These are phyloP conservation scores for Odontamblyopus rebecca DNA, from an alignment of 2,797 vertebrate species.

Conservation along the genomic window DNA sequence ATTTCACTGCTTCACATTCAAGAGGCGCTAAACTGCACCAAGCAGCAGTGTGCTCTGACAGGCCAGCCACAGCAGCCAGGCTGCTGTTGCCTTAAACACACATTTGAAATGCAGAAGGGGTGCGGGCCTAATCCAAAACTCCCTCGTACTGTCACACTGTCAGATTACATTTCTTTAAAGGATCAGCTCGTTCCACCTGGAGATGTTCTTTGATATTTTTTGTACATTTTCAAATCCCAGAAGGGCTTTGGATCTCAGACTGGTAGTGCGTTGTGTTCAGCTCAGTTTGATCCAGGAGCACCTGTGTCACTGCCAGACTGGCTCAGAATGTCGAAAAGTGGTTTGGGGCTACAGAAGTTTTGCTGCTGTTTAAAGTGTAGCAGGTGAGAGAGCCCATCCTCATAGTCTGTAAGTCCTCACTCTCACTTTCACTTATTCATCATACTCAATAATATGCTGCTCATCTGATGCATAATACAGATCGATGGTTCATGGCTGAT, in stretches of 20 bases:
- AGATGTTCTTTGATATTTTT: conserved; percentile 43
- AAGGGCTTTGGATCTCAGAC: conserved; percentile 14
- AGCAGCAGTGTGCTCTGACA: conserved; percentile 3
- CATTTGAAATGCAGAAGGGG: conserved; percentile 20
- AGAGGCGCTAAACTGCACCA: not conserved
- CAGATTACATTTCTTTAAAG: conserved; percentile 36
- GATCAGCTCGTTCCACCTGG: conserved; percentile 32
- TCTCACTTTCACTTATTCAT: too few species aligned
- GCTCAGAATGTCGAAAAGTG: conserved; percentile 6
- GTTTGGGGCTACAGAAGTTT: not conserved
- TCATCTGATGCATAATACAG: too few species aligned
- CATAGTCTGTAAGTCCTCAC: not conserved
- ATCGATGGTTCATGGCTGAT: too few species aligned
- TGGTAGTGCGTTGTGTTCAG: conserved; percentile 10
- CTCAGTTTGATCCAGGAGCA: conserved; percentile 21
- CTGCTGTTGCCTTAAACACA: conserved; percentile 17
- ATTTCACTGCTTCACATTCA: not conserved
- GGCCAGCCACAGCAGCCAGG: conserved; percentile 11
- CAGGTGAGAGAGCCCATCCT: not conserved
- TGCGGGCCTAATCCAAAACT: conserved; percentile 22
- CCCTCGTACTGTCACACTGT: conserved; percentile 24
- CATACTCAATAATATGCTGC: too few species aligned
- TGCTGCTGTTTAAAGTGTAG: not conserved
- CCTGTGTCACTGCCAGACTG: conserved; percentile 7
- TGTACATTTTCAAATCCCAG: conserved; percentile 33